Base-by-base conservation (phyloP, 1,140 invertebrate species). In the Psilanteris sp. region DNA sequence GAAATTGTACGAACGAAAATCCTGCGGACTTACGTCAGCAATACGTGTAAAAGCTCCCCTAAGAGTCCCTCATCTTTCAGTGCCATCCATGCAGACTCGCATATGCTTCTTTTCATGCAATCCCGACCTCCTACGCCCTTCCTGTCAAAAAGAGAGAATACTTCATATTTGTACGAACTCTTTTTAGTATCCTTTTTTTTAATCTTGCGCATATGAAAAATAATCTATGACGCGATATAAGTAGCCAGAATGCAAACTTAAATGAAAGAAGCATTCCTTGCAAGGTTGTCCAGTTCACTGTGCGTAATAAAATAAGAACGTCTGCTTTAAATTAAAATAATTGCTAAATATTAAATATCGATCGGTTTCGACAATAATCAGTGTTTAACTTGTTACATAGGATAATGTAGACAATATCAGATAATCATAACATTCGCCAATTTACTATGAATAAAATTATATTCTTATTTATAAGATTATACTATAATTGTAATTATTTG, bases 31-130 rank as follows among this genome's bases (percentile, higher is more conserved):
- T 80, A 90, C 89, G 88, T 90, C 46, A 90, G 76, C 44, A 90
- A 72, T 52, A 89, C 83, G 66, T 90, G 86, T 26, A 90, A 64
- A 46, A 90, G 81, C 73, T 90, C 87, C 22, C 89, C 90, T 1
- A 90, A 52, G 22, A 90, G 81, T 43, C 89, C 88, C 36, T 89
- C 83, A 57, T 90, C 86, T 46, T 78, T 76, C 54, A 90, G 62
- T 29, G 89, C 79, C 43, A 80, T 70, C 36, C 79, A 81, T 3
- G 88, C 88, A 29, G 85, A 83, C 57, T 90, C 88, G 71, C 89
- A 90, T 61, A 90, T 87, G 54, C 83, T 85, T 71, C 83, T 85
- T 68, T 86, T 84, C 66, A 90, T 64, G 74, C 89, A 90, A 24
- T 84, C 82, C 24, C 44, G 80, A 8, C 88, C 88, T 48, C 81